Evolutionary conservation across 2,888 invertebrate genomes (phyloP).

Genomic region (Acleris literana): DNA sequence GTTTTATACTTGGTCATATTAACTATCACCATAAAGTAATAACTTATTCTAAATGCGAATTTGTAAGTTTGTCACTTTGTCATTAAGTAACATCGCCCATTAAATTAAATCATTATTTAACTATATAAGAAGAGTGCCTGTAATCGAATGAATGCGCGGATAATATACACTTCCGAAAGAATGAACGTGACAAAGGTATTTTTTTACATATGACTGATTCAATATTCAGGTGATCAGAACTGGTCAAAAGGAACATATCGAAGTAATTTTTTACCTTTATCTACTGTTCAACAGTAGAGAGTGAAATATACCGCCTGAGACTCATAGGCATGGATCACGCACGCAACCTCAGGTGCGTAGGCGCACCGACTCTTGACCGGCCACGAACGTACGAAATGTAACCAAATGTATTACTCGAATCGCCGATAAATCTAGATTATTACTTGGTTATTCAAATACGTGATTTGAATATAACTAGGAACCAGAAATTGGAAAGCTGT

Average conservation of each 20-base stretch:
- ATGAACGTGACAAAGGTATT: no score
- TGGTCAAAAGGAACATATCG: not conserved
- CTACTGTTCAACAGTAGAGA: not conserved
- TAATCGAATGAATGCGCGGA: no score
- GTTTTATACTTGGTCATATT: no score
- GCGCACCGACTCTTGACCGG: conserved; percentile 23
- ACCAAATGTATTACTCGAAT: conserved; percentile 22
- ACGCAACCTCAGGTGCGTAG: conserved; percentile 18
- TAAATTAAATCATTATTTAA: no score
- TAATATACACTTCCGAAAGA: no score
- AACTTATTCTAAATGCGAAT: no score
- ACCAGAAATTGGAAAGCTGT: not conserved
- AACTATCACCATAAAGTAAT: no score
- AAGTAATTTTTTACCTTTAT: not conserved
- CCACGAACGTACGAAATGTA: conserved; percentile 5
- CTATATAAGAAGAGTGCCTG: no score
- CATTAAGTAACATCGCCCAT: no score
- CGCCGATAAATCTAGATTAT: conserved; percentile 30
- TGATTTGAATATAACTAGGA: conserved; percentile 7
- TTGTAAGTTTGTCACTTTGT: no score
- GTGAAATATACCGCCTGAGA: conserved; percentile 3
- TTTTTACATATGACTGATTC: no score
- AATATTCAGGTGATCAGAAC: no score
- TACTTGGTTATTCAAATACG: conserved; percentile 20
- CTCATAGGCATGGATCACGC: conserved; percentile 23